These are phyloP conservation scores for Sminthurinus signatus DNA, from an alignment of 1,140 invertebrate species.

Conservation along the genomic window DNA sequence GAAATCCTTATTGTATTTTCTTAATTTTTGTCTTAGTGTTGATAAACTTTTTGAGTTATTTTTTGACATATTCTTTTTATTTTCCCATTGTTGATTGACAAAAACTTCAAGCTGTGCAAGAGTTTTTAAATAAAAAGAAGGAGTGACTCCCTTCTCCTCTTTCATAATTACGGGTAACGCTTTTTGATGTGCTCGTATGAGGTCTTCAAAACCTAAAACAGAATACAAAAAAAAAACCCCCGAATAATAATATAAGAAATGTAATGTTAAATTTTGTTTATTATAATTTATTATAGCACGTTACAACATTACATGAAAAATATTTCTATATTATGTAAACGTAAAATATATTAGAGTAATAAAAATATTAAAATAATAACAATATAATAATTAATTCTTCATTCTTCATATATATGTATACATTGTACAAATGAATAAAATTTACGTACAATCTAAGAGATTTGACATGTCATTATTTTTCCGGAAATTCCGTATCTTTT, in stretches of 20 bases:
- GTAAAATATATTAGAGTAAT: too few species aligned
- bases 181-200: conserved; percentile 82
- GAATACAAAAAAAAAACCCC: neutral
- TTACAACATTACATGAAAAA: too few species aligned
- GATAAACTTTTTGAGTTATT: conserved; percentile 88
- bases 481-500: conserved; percentile 86
- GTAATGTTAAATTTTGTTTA: too few species aligned
- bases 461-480: conserved; percentile 98
- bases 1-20: conserved; percentile 91
- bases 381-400: too few species aligned
- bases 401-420: too few species aligned
- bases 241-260: too few species aligned
- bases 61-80: conserved; percentile 77
- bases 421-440: too few species aligned
- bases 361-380: too few species aligned
- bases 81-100: conserved; percentile 81
- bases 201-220: conserved; percentile 76
- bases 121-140: conserved; percentile 83
- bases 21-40: conserved; percentile 86
- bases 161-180: conserved; percentile 85
- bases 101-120: conserved; percentile 94
- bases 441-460: conserved; percentile 69
- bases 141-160: conserved; percentile 83
- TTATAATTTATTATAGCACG: too few species aligned
- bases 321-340: too few species aligned